These are phyloP conservation scores for Eospalax fontanierii DNA, from an alignment of 2,797 vertebrate genomes.

Conservation along the genomic window DNA sequence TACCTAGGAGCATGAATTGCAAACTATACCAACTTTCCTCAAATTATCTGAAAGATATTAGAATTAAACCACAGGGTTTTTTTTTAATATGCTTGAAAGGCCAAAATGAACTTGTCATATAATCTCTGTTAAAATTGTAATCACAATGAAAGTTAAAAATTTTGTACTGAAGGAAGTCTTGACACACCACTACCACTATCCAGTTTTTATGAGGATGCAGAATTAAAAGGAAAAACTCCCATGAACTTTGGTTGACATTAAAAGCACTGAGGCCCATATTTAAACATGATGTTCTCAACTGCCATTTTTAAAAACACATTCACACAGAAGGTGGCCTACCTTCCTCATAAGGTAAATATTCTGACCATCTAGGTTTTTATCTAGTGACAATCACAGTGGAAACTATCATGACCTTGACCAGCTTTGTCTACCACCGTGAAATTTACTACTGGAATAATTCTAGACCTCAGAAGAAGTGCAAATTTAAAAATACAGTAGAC, in stretches of 20 bases:
- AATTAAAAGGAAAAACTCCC: constrained; percentile 55
- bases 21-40: constrained; percentile 18
- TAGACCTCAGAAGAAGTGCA: constrained; percentile 55
- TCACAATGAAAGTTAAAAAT: constrained; percentile 74
- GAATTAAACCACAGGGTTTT: constrained; percentile 45
- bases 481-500: constrained; percentile 75
- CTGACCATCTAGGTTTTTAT: constrained; percentile 35
- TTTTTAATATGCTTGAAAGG: constrained; percentile 4
- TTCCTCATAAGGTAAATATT: background rate
- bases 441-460: constrained; percentile 60
- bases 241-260: constrained; percentile 49
- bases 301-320: background rate
- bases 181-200: constrained; percentile 16
- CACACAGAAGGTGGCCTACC: background rate
- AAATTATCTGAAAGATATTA: constrained; percentile 57
- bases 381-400: background rate
- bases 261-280: constrained; percentile 14
- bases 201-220: constrained; percentile 24
- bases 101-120: constrained; percentile 11
- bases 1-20: background rate
- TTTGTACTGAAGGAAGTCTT: constrained; percentile 74
- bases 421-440: constrained; percentile 60
- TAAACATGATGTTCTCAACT: background rate
- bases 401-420: constrained; percentile 30
- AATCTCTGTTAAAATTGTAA: constrained; percentile 11